Evolutionary conservation across 2,888 invertebrate species (phyloP).

Genomic region (Dendrolimus pini): DNA sequence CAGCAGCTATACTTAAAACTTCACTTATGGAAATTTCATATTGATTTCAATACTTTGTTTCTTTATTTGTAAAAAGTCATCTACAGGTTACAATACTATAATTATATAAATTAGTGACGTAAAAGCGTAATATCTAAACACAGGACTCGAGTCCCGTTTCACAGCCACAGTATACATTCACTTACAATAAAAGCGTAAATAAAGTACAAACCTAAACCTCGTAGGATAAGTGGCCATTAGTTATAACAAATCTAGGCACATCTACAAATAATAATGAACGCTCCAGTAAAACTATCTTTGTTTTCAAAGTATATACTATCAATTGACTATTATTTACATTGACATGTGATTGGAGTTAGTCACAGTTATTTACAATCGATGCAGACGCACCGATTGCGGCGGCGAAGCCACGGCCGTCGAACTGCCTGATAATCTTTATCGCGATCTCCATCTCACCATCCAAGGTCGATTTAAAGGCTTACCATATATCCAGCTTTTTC

Average conservation of each 20-base stretch:
- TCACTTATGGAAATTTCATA: slow-evolving; percentile 13
- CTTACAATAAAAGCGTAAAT: slow-evolving; percentile 61
- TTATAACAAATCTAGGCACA: slow-evolving; percentile 39
- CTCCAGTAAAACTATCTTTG: slow-evolving; percentile 39
- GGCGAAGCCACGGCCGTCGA: slow-evolving; percentile 14
- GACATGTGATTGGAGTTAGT: slow-evolving; percentile 32
- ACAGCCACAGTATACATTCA: slow-evolving; percentile 70
- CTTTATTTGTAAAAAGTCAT: slow-evolving; percentile 3
- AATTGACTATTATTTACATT: slow-evolving; percentile 62
- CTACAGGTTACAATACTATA: neutral
- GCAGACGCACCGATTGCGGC: slow-evolving; percentile 17
- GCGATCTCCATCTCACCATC: slow-evolving; percentile 4
- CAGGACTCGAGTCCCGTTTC: slow-evolving; percentile 57
- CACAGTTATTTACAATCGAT: slow-evolving; percentile 37
- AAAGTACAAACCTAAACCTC: slow-evolving; percentile 48
- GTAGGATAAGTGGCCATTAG: slow-evolving; percentile 44
- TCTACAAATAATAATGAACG: slow-evolving; percentile 25
- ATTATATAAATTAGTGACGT: slow-evolving; percentile 62
- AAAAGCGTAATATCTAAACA: slow-evolving; percentile 64
- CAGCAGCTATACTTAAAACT: slow-evolving; percentile 9
- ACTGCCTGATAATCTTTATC: slow-evolving; percentile 20
- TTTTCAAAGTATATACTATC: slow-evolving; percentile 40
- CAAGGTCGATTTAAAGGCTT: no score
- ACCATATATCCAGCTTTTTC: no score
- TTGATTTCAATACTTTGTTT: slow-evolving; percentile 9